Conservation (phyloP, 2,888 invertebrate species). For the Himalopsyche japonica region DNA sequence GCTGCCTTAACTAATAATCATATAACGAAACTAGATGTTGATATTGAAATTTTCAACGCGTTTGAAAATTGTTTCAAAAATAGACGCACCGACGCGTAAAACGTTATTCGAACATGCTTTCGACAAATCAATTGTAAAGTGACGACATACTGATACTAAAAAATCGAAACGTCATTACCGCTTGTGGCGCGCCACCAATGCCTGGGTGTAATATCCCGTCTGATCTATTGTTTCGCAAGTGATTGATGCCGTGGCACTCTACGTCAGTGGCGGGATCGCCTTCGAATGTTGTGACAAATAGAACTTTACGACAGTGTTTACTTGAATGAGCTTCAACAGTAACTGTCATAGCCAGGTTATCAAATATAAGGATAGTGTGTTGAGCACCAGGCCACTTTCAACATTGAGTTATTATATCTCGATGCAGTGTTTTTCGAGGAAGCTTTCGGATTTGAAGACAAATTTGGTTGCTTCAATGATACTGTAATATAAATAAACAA, state of each 20-base stretch:
- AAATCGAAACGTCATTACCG: background rate
- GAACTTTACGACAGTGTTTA: background rate
- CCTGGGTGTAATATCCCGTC: background rate
- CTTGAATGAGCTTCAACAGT: background rate
- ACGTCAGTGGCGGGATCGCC: background rate
- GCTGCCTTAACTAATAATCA: no score
- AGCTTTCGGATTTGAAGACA: background rate
- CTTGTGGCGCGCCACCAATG: background rate
- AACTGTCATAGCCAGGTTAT: background rate
- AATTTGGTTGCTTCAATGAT: no score
- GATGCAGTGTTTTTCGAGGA: background rate
- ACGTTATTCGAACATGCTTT: no score
- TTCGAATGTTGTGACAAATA: constrained; percentile 2
- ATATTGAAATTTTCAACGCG: no score
- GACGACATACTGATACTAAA: no score
- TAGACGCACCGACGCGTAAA: no score
- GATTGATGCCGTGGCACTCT: background rate
- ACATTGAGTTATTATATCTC: background rate
- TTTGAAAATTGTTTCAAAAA: no score
- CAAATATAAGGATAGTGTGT: background rate
- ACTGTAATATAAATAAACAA: no score
- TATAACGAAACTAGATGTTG: no score
- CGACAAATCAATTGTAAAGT: no score
- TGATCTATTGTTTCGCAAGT: background rate
- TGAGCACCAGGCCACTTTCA: background rate